Base-by-base conservation (phyloP, 2,888 invertebrate genomes). In the Isotomurus palustris region DNA sequence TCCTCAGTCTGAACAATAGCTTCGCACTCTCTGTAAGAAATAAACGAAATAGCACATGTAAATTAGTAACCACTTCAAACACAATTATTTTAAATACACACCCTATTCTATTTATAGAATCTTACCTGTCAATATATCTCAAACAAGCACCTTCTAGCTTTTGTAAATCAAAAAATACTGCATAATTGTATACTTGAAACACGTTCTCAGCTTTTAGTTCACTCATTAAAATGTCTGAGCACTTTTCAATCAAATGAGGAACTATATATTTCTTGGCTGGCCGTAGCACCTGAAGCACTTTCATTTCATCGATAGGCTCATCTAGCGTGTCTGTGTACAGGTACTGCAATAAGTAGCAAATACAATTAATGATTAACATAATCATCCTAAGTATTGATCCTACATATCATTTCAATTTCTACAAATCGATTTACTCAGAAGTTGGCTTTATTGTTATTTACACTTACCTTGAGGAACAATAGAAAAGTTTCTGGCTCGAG, bases 261-360 rank as follows among this genome's bases (percentile, higher is more conserved):
- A 91, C 87, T 1, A 88, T 88, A 77, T 91, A 91, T 72, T 91
- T 91, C 72, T 90, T 90, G 3, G 90, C 90, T 1, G 89, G 86
- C 28, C 55, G 58, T 71, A 91, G 90, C 53, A 91, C 75, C 0
- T 87, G 89, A 88, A 3, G 90, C 89, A 72, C 85, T 87, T 73
- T 53, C 21, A 36, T 55, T 24, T 60, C 60, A 27, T 91, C 90
- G 0, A 89, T 86, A 4, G 85, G 87, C 66, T 90, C 87, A 61
- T 84, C 81, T 3, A 89, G 86, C 73, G 88, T 87, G 77, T 91
- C 90, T 0, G 88, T 85, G 73, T 90, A 90, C 56, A 85, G 77
- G 75, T 84, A 84, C 74, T 60, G 17, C n/a, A 53, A 35, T 38
- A 17, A 43, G 14, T 24, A 25, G 10, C n/a, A 53, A 19, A 6